Conservation (phyloP, 2,113 vertebrate genomes). For the Ctenomys sociabilis region DNA sequence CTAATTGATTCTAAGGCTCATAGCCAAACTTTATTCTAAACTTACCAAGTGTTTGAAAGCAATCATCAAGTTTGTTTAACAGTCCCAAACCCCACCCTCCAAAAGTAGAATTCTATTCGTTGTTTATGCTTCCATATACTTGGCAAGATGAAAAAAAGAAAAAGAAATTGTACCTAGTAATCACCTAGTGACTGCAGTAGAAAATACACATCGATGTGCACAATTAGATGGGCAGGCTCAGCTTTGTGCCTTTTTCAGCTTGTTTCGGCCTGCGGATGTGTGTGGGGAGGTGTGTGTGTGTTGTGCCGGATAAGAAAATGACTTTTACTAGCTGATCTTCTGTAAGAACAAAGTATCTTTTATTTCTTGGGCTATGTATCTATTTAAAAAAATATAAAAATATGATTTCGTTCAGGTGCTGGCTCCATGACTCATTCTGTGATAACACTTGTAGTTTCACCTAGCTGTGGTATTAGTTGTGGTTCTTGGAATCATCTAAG, state of each 20-base stretch:
- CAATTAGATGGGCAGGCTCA: background rate
- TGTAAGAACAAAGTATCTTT: background rate
- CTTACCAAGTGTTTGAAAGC: background rate
- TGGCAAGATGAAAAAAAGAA: background rate
- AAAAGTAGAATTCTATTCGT: background rate
- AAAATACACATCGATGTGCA: slow-evolving; percentile 37
- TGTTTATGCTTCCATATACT: background rate
- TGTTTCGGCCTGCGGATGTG: background rate
- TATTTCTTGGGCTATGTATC: slow-evolving; percentile 25
- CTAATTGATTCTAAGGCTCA: background rate
- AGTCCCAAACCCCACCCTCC: background rate
- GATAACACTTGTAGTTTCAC: background rate
- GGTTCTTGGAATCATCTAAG: background rate
- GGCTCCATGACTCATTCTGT: background rate
- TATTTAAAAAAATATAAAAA: slow-evolving; percentile 62
- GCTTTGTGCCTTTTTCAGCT: background rate
- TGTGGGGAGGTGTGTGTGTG: background rate
- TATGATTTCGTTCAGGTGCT: background rate
- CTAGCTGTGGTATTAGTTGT: background rate
- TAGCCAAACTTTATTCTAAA: background rate
- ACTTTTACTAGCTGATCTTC: background rate
- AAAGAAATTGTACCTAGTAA: background rate
- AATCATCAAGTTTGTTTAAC: background rate
- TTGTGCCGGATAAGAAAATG: background rate
- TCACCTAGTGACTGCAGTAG: background rate